A percentile compares a stretch with the other conserved stretches of the same genome.
Evolutionary conservation across 1,140 invertebrate genomes (phyloP).

Genomic region (Conus betulinus): DNA sequence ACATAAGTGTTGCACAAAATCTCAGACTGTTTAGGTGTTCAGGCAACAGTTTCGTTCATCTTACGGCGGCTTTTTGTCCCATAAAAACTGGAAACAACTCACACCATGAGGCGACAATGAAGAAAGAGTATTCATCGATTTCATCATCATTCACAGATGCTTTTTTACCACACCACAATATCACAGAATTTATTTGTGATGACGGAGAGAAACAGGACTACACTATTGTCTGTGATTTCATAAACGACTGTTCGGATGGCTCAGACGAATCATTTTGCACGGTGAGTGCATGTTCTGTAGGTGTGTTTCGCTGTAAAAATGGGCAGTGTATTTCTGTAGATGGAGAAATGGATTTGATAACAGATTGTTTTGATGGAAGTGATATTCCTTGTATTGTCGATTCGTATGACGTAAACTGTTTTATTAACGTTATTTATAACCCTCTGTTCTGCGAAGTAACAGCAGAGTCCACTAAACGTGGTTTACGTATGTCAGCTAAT

Average conservation of each 20-base stretch:
- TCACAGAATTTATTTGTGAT: not conserved
- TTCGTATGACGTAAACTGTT: no score
- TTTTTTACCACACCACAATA: no score
- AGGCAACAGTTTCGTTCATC: not conserved
- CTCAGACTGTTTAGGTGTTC: no score
- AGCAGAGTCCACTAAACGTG: not conserved
- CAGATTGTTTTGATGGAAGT: conserved; percentile 1
- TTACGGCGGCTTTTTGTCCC: not conserved
- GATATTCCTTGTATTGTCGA: not conserved
- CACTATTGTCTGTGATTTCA: conserved; percentile 17
- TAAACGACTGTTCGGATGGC: not conserved
- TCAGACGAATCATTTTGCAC: conserved; percentile 9
- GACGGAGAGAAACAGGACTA: not conserved
- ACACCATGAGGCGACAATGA: no score
- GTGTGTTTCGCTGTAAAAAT: not conserved
- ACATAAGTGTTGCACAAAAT: not conserved
- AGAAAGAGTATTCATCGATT: no score
- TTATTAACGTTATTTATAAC: no score
- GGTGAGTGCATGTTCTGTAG: not conserved
- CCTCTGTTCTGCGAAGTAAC: no score
- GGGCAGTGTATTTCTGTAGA: not conserved
- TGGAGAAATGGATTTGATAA: not conserved
- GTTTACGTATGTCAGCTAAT: not conserved
- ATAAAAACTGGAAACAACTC: no score
- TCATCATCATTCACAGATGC: no score